phyloP scores from a whole-genome alignment of 2,113 vertebrate genomes.

The Galeopterus variegatus region DNA sequence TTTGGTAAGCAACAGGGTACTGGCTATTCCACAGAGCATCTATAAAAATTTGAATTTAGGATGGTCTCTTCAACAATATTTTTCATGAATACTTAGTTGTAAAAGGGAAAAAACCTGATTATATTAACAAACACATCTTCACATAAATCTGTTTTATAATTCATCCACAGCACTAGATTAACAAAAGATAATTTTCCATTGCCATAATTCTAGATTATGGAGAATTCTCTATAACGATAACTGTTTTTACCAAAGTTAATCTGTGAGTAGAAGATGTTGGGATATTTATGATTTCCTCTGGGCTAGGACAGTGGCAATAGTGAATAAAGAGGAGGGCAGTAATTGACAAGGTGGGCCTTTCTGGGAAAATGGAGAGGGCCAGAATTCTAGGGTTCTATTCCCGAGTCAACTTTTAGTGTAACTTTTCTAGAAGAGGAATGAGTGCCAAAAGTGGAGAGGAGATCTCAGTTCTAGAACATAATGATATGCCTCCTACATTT shows the following conservation, averaged over 20 bases:
- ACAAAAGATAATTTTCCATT: not conserved
- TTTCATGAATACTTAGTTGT: not conserved
- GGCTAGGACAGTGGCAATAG: not conserved
- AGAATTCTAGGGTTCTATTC: not conserved
- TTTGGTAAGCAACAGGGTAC: not conserved
- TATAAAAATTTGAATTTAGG: constrained; percentile 23
- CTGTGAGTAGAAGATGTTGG: not conserved
- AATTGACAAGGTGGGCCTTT: not conserved
- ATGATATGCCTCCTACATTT: not conserved
- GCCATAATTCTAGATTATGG: not conserved
- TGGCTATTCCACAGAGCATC: not conserved
- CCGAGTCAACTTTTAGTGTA: not conserved
- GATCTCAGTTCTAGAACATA: constrained; percentile 22
- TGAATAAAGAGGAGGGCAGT: not conserved
- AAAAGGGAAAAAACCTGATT: not conserved
- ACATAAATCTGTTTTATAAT: not conserved
- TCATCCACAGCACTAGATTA: not conserved
- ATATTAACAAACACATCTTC: constrained; percentile 39
- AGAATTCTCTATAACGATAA: not conserved
- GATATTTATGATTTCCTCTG: not conserved
- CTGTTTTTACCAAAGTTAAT: not conserved
- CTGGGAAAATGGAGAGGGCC: not conserved
- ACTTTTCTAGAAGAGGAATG: not conserved
- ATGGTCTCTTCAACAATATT: not conserved
- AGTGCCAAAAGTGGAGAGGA: not conserved